A percentile compares a stretch with the other conserved stretches of the same genome.
phyloP scores from a whole-genome alignment of 2,113 vertebrate species.

The Lichenostomus cassidix region DNA sequence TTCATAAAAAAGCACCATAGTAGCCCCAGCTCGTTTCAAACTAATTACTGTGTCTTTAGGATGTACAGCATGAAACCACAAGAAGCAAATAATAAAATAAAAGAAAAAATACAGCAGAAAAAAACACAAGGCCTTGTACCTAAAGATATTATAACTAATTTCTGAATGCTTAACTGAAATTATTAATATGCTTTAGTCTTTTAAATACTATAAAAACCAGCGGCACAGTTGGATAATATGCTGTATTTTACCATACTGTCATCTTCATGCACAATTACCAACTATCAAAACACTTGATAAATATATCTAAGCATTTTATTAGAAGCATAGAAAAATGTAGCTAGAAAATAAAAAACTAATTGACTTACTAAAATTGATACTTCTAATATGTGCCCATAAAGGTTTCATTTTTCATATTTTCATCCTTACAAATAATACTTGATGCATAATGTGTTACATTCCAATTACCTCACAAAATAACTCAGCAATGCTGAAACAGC shows the following conservation, averaged over 20 bases:
- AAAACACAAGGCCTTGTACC: not conserved
- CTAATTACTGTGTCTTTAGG: not conserved
- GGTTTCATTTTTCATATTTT: not conserved
- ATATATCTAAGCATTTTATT: not conserved
- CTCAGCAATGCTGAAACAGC: not conserved
- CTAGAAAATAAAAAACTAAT: not conserved
- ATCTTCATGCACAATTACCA: not conserved
- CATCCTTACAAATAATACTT: not conserved
- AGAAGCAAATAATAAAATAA: not conserved
- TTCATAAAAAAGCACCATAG: not conserved
- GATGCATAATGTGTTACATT: not conserved
- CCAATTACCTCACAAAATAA: not conserved
- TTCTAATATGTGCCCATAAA: not conserved
- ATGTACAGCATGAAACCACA: not conserved
- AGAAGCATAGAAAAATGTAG: not conserved
- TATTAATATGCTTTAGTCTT: not conserved
- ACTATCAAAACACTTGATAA: not conserved
- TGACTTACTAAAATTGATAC: not conserved
- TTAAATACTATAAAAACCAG: not conserved
- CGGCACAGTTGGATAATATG: not conserved
- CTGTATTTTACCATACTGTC: not conserved
- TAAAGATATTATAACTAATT: not conserved
- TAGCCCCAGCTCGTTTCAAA: not conserved
- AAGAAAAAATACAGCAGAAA: not conserved
- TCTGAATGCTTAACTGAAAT: not conserved